Conservation (phyloP, 2,113 vertebrate species). For the Oreotrochilus melanogaster region DNA sequence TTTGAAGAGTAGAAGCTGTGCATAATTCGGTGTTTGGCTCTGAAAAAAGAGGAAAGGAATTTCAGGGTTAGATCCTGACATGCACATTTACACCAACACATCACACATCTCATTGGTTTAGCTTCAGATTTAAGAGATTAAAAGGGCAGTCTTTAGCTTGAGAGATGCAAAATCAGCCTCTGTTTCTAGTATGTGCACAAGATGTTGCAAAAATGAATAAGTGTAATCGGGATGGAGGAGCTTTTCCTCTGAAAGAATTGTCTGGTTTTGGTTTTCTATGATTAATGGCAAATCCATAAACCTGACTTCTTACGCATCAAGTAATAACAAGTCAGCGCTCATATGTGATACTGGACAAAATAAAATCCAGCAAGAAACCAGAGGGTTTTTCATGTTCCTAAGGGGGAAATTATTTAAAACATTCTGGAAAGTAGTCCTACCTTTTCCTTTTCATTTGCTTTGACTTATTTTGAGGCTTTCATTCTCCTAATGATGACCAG, state of each 20-base stretch:
- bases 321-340: neutral
- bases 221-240: neutral
- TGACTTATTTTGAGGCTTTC: slow-evolving; percentile 2
- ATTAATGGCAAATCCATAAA: neutral
- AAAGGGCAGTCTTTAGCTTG: neutral
- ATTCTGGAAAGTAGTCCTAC: neutral
- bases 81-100: neutral
- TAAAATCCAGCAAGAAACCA: neutral
- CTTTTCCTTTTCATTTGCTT: slow-evolving; percentile 1
- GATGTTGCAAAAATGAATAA: neutral
- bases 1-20: neutral
- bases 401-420: neutral
- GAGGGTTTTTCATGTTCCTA: neutral
- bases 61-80: neutral
- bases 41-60: neutral
- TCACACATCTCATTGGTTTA: neutral
- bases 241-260: neutral
- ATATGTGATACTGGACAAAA: neutral
- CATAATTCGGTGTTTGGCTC: neutral
- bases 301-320: neutral
- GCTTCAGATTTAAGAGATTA: neutral
- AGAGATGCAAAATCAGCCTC: neutral
- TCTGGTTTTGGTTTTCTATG: neutral
- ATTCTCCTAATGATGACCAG: slow-evolving; percentile 6
- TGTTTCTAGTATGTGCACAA: neutral